Conservation (phyloP, 2,888 invertebrate genomes). For the Eupithecia vulgata region DNA sequence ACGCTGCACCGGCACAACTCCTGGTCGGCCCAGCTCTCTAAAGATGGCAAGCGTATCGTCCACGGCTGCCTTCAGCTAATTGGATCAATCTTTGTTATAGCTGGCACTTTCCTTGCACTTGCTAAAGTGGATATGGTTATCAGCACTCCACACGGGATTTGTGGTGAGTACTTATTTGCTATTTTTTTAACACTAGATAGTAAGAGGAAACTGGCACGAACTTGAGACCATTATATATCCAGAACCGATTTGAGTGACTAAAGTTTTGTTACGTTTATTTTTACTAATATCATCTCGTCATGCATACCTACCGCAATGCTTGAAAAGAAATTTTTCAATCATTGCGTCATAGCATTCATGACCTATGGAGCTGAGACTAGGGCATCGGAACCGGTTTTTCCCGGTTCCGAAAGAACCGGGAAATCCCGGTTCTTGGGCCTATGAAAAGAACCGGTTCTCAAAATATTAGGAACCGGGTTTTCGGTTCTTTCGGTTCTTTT, state of each 20-base stretch:
- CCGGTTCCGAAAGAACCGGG: too few species aligned
- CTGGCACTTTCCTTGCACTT: constrained; percentile 78
- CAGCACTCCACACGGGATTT: constrained; percentile 74
- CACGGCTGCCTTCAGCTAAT: constrained; percentile 82
- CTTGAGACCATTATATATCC: neutral
- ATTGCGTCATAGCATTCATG: too few species aligned
- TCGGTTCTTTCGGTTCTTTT: too few species aligned
- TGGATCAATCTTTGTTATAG: constrained; percentile 77
- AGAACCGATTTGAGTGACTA: neutral
- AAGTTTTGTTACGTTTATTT: neutral
- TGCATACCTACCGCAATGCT: too few species aligned
- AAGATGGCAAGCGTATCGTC: constrained; percentile 71
- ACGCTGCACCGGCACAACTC: constrained; percentile 78
- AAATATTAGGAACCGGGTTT: too few species aligned
- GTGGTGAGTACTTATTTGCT: constrained; percentile 63
- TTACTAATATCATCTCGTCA: too few species aligned
- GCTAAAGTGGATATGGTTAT: constrained; percentile 66
- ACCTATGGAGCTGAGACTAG: too few species aligned
- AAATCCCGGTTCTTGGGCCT: too few species aligned
- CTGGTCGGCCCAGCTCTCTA: constrained; percentile 75
- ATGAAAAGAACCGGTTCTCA: too few species aligned
- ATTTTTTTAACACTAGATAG: neutral
- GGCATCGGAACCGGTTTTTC: too few species aligned
- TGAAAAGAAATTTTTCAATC: too few species aligned
- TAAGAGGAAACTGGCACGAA: neutral